phyloP scores from a whole-genome alignment of 35 echinoderm and acorn worm species.

The Chiridota heheva region DNA sequence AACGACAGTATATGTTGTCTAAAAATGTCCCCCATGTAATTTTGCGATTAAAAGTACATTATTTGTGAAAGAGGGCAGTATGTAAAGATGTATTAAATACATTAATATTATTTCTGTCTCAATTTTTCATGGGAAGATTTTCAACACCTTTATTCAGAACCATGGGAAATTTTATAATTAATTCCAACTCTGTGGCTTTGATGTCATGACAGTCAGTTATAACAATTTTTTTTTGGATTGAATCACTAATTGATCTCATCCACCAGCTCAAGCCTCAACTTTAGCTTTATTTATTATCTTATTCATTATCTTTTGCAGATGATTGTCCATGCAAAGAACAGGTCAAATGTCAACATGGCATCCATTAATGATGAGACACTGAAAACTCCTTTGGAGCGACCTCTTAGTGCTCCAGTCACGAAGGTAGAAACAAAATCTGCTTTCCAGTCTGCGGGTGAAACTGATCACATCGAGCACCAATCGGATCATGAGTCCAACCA shows the following conservation, averaged over 20 bases:
- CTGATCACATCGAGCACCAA: no score
- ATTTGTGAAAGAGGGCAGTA: no score
- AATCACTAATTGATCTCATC: not conserved
- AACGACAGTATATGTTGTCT: no score
- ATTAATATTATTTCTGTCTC: no score
- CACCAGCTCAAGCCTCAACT: not conserved
- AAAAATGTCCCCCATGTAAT: no score
- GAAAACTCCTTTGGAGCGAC: conserved; percentile 50
- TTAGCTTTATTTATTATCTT: not conserved
- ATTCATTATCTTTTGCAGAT: conserved; percentile 44
- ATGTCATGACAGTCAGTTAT: not conserved
- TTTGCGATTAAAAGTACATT: no score
- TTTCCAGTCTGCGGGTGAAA: conserved; percentile 72
- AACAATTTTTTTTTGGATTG: not conserved
- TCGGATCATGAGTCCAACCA: not conserved
- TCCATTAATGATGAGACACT: conserved; percentile 51
- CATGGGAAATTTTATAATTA: no score
- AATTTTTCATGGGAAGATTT: no score
- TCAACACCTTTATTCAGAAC: no score
- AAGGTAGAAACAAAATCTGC: conserved; percentile 62
- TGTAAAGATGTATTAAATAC: no score
- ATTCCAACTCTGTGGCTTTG: no score
- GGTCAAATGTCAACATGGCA: conserved; percentile 83
- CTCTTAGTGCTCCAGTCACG: conserved; percentile 80
- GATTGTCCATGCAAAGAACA: conserved; percentile 85